Base-by-base conservation (phyloP, 1,140 invertebrate species). In the Neodiprion pinetum region DNA sequence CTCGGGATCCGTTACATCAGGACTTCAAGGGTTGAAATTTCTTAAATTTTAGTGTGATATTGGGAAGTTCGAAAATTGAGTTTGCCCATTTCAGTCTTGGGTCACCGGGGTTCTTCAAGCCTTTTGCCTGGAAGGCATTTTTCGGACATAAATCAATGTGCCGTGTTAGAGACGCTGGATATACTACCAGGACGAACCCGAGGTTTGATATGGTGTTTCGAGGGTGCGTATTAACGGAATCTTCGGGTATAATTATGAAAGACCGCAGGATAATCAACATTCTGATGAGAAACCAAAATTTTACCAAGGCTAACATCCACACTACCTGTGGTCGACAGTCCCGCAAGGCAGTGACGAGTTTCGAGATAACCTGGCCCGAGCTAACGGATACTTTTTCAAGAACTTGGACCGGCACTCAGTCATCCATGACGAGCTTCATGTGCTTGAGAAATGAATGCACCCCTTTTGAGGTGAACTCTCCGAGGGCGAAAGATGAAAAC, bases 81-180 rank as follows among this genome's bases (percentile, higher is more conserved):
- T 12, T 12, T 61, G 53, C 53, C n/a, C 11, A 61, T 14, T 61
- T 61, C 11, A 61, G 53, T 61, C n/a, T 17, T 12, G n/a, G 53
- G 53, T 17, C 11, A 61, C n/a, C 53, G n/a, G n/a, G 53, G 53
- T 5, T 61, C 53, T 61, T 17, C 53, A 12, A 61, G n/a, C 53
- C 53, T 79, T 81, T 83, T 11, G 82, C 83, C 85, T 86, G 80
- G 79, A 72, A 84, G 86, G 85, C 82, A 87, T 88, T 88, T 88
- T 85, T 83, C 86, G 84, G 81, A 79, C 85, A 88, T 88, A 88
- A 88, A 88, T 88, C 87, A 88, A 81, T 71, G 75, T 84, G 86
- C 87, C 84, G 80, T 83, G 77, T 77, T 75, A 71, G 40, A 80
- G 74, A 78, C 67, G 75, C 75, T 75, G 76, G 28, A 5, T 40